Evolutionary conservation across 2,797 vertebrate species (phyloP), one percentile per base, ranked within the genome.

Genomic region (Phoebastria nigripes): DNA sequence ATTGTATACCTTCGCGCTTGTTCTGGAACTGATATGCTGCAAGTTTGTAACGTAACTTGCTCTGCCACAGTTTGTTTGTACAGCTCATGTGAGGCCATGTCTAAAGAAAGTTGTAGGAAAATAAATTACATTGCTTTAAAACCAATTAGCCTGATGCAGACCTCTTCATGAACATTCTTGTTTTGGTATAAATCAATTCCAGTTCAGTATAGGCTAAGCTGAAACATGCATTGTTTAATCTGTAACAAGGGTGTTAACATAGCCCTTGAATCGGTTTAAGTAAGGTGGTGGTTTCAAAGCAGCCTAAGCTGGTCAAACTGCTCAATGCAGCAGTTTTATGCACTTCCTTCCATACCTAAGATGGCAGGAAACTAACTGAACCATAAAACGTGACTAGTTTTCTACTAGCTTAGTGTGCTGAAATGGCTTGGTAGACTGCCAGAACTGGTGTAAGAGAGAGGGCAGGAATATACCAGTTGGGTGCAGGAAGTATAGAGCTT

Each of bases 291-390:
- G 66, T 94, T 96, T 89, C 81, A 93, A 82, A 94, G 96, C 86
- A 85, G 90, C 74, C 63, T 90, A 19, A 85, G 67, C 78, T 93
- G 87, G 90, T 90, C 81, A 66, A 15, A 63, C 86, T 89, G 81
- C 92, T 96, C 8, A 0, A 1, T 77, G 78, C 59, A 89, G 83
- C 90, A 96, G 81, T 87, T 96, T 63, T 77, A 62, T 93, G 90
- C 81, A 82, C 87, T 95, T 93, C 78, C 87, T 91, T 89, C 94
- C 74, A 70, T 82, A 52, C 81, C 51, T 41, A 33, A 82, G 71
- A 78, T 59, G 78, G 42, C 90, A 94, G 93, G 87, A 95, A 95
- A 31, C 81, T 79, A 90, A 84, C 51, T 76, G 86, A 94, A 85
- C 90, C 16, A 4, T 93, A 66, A 93, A 93, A 89, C 41, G 29